A percentile compares a stretch with the other conserved stretches of the same genome.
phyloP scores from a whole-genome alignment of 2,888 invertebrate species.

The Amiota minor region DNA sequence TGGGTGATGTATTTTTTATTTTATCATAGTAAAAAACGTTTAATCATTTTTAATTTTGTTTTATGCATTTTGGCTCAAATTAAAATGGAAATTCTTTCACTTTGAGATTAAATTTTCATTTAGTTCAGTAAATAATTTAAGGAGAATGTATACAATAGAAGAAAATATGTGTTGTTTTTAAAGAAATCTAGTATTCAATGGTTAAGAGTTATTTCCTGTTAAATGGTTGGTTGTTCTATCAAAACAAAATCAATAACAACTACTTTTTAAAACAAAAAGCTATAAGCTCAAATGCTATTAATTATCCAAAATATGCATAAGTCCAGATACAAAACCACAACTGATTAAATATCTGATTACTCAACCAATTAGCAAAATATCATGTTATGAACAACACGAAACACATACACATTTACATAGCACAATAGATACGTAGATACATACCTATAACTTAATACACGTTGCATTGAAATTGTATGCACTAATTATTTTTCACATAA shows the following conservation, averaged over 20 bases:
- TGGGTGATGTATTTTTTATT: neutral
- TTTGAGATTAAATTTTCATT: neutral
- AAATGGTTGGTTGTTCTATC: neutral
- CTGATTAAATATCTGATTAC: constrained; percentile 28
- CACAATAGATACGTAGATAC: neutral
- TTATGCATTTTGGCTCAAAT: constrained; percentile 38
- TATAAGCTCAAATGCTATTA: constrained; percentile 1
- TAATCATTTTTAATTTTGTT: neutral
- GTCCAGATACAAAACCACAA: neutral
- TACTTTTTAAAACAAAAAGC: no score
- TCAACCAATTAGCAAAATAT: constrained; percentile 21
- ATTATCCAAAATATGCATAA: constrained; percentile 16
- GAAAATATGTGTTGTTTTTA: neutral
- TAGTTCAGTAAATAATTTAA: neutral
- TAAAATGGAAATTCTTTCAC: constrained; percentile 41
- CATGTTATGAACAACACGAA: neutral
- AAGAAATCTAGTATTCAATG: no score
- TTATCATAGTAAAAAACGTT: constrained; percentile 20
- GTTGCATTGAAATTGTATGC: neutral
- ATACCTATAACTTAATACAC: neutral
- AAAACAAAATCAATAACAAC: neutral
- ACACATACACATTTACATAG: no score
- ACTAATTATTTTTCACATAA: constrained; percentile 15
- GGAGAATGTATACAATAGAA: neutral
- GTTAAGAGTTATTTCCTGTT: no score